Base-by-base conservation (phyloP, 2,888 invertebrate species). In the Graphium colonna region DNA sequence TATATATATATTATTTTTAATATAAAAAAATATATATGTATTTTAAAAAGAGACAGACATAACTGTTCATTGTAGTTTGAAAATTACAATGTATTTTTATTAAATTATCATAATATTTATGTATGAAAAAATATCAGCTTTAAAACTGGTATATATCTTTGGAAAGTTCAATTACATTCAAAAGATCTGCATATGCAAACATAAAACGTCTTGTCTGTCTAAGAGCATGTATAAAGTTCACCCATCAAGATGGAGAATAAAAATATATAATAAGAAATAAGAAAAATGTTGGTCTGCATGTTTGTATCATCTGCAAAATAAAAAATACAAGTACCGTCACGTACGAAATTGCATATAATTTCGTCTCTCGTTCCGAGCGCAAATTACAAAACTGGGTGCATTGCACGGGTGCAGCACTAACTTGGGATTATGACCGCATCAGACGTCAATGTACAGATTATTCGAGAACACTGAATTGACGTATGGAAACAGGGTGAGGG, bases 391-490 rank as follows among this genome's bases (percentile, higher is more conserved):
- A 21, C 21, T 69, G 68, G 72, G 68, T 67, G 70, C 68, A 69
- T 13, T 51, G 45, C 50, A 26, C 68, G 60, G 68, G 67, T 68
- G 69, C 68, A 66, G 65, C 69, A 73, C 67, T 69, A 71, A 63
- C 67, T 44, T 54, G 40, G 68, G 72, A 79, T 79, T 79, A 80
- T 72, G 75, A 70, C 68, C 74, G 73, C 76, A 75, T 67, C 71
- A 65, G 69, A 79, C 71, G 86, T 83, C 84, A 84, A 82, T 80
- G 85, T 65, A 73, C 84, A 82, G 83, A 79, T 84, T 84, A 85
- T 85, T 79, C 72, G 76, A 77, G 75, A 77, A 75, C 64, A 75
- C 69, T 73, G 71, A 74, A 79, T 75, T 73, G 73, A 76, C 75
- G 74, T 71, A 61, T 60, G 52, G 52, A 50, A 63, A 59, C 52